These are phyloP conservation scores for Malurus leucopterus DNA, from an alignment of 2,797 vertebrate species.

Conservation along the genomic window DNA sequence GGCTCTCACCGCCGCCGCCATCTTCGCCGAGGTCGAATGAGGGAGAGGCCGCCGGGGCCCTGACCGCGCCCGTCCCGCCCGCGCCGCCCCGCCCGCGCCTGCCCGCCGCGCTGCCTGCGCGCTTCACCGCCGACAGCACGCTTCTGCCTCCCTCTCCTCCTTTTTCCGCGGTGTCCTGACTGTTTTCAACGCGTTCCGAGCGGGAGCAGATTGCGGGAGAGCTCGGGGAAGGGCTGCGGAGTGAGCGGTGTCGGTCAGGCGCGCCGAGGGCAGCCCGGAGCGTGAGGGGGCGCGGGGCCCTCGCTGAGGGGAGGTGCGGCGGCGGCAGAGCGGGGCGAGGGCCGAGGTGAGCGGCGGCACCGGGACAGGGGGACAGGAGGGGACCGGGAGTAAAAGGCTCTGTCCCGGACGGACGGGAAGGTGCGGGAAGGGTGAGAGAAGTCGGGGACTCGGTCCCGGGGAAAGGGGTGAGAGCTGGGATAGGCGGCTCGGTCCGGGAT, in stretches of 20 bases:
- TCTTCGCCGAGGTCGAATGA: constrained; percentile 63
- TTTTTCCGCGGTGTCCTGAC: accelerated
- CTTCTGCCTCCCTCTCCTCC: accelerated
- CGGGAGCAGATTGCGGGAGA: too few species aligned
- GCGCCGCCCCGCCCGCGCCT: too few species aligned
- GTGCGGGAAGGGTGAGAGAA: not conserved
- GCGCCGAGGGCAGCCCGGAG: accelerated
- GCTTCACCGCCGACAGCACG: not conserved
- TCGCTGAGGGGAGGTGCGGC: not conserved
- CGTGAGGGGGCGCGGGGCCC: not conserved
- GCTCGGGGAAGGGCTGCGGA: not conserved
- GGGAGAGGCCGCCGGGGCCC: not conserved
- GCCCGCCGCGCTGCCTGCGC: accelerated
- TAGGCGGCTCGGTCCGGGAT: not conserved
- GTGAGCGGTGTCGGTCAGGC: not conserved
- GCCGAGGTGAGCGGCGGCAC: not conserved
- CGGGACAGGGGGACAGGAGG: too few species aligned
- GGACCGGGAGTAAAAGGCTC: too few species aligned
- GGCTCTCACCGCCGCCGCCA: constrained; percentile 68
- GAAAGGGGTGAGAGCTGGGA: not conserved
- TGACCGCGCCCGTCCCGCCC: accelerated
- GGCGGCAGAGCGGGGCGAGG: not conserved
- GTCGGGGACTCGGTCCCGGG: too few species aligned
- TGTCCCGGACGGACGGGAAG: not conserved
- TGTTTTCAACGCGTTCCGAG: not conserved